A percentile compares a stretch with the other conserved stretches of the same genome.
Evolutionary conservation across 1,140 invertebrate species (phyloP).

Genomic region (Drosophila nebulosa): DNA sequence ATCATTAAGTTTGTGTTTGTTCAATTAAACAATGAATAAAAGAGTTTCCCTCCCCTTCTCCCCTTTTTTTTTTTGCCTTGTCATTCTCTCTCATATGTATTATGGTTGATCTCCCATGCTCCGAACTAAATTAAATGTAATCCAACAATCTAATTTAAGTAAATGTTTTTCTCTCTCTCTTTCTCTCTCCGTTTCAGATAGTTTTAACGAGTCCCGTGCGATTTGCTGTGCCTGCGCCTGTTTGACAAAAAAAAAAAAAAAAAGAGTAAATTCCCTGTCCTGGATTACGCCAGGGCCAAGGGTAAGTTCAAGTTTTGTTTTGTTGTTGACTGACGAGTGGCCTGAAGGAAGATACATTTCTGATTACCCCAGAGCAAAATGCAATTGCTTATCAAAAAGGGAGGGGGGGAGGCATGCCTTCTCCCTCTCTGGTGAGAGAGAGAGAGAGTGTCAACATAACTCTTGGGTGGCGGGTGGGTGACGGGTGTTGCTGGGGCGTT

Average conservation of each 20-base stretch:
- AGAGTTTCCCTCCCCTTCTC: too few species aligned
- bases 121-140: neutral
- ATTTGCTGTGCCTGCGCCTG: slow-evolving; percentile 7
- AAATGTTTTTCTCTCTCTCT: slow-evolving; percentile 40
- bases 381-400: slow-evolving; percentile 42
- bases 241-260: too few species aligned
- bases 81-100: neutral
- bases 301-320: slow-evolving; percentile 48
- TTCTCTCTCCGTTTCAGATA: slow-evolving; percentile 53
- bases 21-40: too few species aligned
- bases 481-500: neutral
- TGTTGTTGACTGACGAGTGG: neutral
- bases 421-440: too few species aligned
- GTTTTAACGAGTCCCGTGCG: slow-evolving; percentile 67
- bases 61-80: neutral
- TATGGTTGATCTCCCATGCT: too few species aligned
- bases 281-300: slow-evolving; percentile 6
- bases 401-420: neutral
- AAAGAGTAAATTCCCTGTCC: neutral
- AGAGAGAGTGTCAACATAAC: slow-evolving; percentile 18
- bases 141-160: slow-evolving; percentile 61
- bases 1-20: too few species aligned
- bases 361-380: slow-evolving; percentile 51
- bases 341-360: slow-evolving; percentile 69
- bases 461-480: slow-evolving; percentile 14